Conservation (phyloP, 1,140 invertebrate genomes). For the Pissodes strobi region DNA sequence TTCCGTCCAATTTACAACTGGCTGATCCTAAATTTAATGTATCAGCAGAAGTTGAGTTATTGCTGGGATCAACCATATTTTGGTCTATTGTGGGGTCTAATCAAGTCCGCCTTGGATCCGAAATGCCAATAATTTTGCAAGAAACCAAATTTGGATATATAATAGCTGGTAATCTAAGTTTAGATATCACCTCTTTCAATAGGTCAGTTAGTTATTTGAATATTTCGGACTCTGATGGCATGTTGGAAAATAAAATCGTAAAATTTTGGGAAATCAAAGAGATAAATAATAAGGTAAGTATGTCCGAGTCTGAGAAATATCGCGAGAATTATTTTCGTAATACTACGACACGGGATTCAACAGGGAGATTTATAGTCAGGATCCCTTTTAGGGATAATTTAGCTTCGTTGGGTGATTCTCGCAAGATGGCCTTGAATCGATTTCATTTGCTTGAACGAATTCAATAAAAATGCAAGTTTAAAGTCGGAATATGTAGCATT, state of each 20-base stretch:
- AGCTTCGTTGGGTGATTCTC: constrained; percentile 1
- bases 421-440: not conserved
- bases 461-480: constrained; percentile 20
- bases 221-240: not conserved
- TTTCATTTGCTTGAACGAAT: constrained; percentile 10
- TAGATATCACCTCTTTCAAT: not conserved
- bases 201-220: no score
- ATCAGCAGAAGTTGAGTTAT: no score
- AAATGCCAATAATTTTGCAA: not conserved
- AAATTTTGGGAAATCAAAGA: constrained; percentile 10
- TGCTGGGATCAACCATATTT: no score
- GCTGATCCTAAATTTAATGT: constrained; percentile 6
- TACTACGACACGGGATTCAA: not conserved
- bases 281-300: not conserved
- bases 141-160: constrained; percentile 7
- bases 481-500: constrained; percentile 17
- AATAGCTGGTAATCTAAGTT: constrained; percentile 5
- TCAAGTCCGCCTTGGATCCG: not conserved
- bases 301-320: constrained; percentile 4
- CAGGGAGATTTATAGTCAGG: constrained; percentile 11
- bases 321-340: constrained; percentile 1
- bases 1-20: not conserved
- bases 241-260: not conserved
- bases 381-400: constrained; percentile 11
- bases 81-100: no score